phyloP scores from a whole-genome alignment of 2,797 vertebrate species.

The Sebastes taczanowskii region DNA sequence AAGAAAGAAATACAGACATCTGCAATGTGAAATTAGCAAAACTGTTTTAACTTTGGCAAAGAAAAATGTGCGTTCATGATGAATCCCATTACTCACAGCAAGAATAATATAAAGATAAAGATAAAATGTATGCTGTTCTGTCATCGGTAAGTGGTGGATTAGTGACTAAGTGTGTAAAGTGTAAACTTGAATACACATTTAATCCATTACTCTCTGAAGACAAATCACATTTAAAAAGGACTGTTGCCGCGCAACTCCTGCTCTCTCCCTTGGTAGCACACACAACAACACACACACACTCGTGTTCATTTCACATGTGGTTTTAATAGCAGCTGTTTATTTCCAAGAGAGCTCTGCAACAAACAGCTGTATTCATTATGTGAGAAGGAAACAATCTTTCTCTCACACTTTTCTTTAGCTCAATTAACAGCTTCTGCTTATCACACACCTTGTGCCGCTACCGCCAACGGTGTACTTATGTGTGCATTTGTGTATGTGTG shows the following conservation, averaged over 20 bases:
- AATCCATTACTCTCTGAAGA: background rate
- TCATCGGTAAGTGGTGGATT: background rate
- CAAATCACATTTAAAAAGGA: background rate
- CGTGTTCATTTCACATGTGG: constrained; percentile 36
- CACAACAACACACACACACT: constrained; percentile 8
- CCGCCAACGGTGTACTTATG: constrained; percentile 23
- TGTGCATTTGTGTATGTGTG: constrained; percentile 28
- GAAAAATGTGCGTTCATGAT: background rate
- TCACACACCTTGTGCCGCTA: constrained; percentile 36
- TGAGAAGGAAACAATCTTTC: constrained; percentile 40
- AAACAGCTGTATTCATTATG: constrained; percentile 46
- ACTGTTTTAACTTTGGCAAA: background rate
- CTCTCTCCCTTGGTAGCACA: constrained; percentile 1
- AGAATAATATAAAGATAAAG: background rate
- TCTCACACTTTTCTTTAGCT: constrained; percentile 48
- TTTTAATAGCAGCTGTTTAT: constrained; percentile 44
- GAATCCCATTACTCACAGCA: background rate
- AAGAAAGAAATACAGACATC: background rate
- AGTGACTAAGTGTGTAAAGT: background rate
- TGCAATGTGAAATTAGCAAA: background rate
- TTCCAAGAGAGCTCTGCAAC: constrained; percentile 34
- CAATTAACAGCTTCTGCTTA: constrained; percentile 57
- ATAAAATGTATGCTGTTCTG: background rate
- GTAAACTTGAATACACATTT: background rate
- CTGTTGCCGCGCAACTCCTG: constrained; percentile 1